Evolutionary conservation across 2,797 vertebrate species (phyloP), one percentile per base, ranked within the genome.

Genomic region (Erithacus rubecula): DNA sequence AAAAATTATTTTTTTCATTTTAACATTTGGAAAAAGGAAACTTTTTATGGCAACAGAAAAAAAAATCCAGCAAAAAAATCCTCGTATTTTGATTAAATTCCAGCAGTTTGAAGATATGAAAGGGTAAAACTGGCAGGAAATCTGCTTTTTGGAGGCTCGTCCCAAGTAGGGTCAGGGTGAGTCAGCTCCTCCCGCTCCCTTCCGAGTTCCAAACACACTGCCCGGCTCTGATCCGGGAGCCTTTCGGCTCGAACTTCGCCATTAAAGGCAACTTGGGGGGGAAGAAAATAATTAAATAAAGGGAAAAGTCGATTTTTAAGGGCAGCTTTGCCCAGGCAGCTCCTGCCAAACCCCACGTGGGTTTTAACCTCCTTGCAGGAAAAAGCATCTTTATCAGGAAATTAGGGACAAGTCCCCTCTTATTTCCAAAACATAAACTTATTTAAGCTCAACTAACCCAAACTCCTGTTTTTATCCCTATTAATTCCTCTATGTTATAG

Each of bases 181-280:
- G 87, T 94, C 90, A 88, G 92, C 83, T 92, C 80, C 72, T 93
- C 70, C 87, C 0, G 58, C 68, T 90, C 22, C 62, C 72, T 83
- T 44, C 69, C 65, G 65, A 21, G 69, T 2, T 80, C 86, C 88
- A 65, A 85, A 76, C 51, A 27, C 1, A 1, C 34, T 60, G 39
- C 78, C 70, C 52, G 0, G 72, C 77, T 58, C 79, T 1, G 26
- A 84, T 39, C 62, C 9, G 0, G 41, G 69, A 82, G 77, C 65
- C 49, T 71, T 86, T 78, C 34, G 0, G 65, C 80, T 65, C 32
- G 2, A 92, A 89, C 93, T 62, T 93, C 11, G 1, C 96, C 94
- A 92, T 96, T 91, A 95, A 96, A 96, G 94, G 80, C 39, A 87
- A 88, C 34, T 78, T 15, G 1, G 19, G 12, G 36, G 55, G 6